Evolutionary conservation across 1,140 invertebrate genomes (phyloP).

Genomic region (Drosophila persimilis): DNA sequence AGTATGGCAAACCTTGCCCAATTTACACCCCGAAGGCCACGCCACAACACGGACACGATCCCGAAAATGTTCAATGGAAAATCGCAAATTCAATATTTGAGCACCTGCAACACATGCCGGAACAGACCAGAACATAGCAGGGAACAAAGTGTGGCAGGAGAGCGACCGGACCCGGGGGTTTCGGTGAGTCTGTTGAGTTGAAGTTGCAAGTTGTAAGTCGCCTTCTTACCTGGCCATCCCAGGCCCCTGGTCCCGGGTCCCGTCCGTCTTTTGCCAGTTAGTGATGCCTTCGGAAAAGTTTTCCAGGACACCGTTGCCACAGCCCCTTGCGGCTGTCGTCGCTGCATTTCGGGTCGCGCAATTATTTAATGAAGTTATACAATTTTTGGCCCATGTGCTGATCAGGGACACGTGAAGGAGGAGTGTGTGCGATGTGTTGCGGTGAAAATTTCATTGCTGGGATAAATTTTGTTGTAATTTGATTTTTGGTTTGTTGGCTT

Average conservation of each 20-base stretch:
- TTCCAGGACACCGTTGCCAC: constrained; percentile 32
- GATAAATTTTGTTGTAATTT: constrained; percentile 78
- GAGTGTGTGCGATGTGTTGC: constrained; percentile 26
- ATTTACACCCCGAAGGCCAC: constrained; percentile 54
- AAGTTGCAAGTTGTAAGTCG: constrained; percentile 35
- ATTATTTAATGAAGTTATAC: constrained; percentile 82
- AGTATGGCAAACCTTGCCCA: constrained; percentile 51
- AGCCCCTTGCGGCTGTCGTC: constrained; percentile 44
- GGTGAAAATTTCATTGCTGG: constrained; percentile 66
- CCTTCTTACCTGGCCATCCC: constrained; percentile 34
- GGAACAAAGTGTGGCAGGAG: too few species aligned
- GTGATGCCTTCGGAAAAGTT: constrained; percentile 47
- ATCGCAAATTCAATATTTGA: constrained; percentile 75
- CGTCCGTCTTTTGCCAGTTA: constrained; percentile 66
- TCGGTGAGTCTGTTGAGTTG: background rate
- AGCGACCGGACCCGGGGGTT: too few species aligned
- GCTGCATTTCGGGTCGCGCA: constrained; percentile 66
- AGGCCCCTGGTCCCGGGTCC: background rate
- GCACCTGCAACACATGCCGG: constrained; percentile 44
- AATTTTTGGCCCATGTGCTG: constrained; percentile 63
- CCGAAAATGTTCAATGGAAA: constrained; percentile 59
- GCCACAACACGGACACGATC: constrained; percentile 25
- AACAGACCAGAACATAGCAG: background rate
- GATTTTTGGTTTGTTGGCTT: constrained; percentile 80
- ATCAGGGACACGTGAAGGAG: constrained; percentile 46